phyloP scores from a whole-genome alignment of 1,140 invertebrate genomes.

The Carcinoscorpius rotundicauda region DNA sequence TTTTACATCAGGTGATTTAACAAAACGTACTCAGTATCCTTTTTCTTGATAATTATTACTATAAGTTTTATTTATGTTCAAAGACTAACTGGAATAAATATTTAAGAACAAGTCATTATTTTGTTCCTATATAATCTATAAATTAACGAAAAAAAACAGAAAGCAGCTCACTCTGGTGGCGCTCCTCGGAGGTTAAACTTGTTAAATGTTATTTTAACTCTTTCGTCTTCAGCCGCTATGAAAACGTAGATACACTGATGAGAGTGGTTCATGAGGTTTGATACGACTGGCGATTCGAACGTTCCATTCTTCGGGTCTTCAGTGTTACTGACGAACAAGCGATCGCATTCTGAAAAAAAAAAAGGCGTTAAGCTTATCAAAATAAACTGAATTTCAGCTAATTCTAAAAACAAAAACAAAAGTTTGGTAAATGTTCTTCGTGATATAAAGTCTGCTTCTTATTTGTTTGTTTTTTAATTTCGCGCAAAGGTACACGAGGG shows the following conservation, averaged over 20 bases:
- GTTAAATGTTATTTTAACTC: slow-evolving; percentile 83
- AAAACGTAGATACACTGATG: slow-evolving; percentile 95
- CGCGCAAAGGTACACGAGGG: no score
- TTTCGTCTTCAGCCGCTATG: slow-evolving; percentile 74
- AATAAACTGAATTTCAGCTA: no score
- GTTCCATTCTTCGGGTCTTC: slow-evolving; percentile 63
- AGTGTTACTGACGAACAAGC: slow-evolving; percentile 49
- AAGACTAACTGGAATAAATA: no score
- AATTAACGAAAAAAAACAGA: background rate
- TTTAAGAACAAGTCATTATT: no score
- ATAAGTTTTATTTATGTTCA: no score
- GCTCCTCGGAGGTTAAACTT: slow-evolving; percentile 82
- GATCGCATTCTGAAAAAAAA: slow-evolving; percentile 50
- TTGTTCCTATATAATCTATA: background rate
- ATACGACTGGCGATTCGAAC: slow-evolving; percentile 41
- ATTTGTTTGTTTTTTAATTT: no score
- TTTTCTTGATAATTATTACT: no score
- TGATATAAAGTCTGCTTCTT: no score
- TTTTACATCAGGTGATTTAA: no score
- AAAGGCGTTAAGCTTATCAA: background rate
- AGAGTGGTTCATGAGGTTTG: slow-evolving; percentile 28
- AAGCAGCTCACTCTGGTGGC: slow-evolving; percentile 76
- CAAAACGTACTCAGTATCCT: no score
- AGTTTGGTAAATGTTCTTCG: no score
- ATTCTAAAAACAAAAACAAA: no score